A percentile compares a stretch with the other conserved stretches of the same genome.
Conservation (phyloP, 1,140 invertebrate genomes). For the Batillaria attramentaria region DNA sequence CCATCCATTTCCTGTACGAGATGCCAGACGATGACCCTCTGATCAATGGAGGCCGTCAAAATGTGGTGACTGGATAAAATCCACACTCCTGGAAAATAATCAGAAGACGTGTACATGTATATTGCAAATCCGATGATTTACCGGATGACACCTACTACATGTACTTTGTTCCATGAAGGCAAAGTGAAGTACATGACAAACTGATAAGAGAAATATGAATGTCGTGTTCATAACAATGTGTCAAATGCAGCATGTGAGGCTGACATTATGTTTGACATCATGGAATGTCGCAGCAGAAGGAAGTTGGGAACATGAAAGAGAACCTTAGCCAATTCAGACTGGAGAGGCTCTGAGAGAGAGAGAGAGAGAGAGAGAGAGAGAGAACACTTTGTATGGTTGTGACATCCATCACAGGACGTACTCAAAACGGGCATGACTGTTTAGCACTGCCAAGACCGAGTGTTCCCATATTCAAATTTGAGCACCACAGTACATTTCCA, state of each 20-base stretch:
- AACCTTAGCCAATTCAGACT: too few relatives aligned
- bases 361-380: neutral
- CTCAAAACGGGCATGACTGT: neutral
- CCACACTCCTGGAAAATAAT: constrained; percentile 46
- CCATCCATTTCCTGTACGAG: constrained; percentile 2
- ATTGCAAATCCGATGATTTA: neutral
- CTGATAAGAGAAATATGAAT: neutral
- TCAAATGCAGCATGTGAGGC: too few relatives aligned
- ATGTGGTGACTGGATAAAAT: constrained; percentile 39
- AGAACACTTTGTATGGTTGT: neutral
- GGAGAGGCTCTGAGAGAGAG: too few relatives aligned
- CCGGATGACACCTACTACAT: too few relatives aligned
- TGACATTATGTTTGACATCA: neutral
- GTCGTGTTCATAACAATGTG: neutral
- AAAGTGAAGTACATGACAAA: neutral
- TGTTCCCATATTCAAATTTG: neutral
- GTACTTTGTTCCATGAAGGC: neutral
- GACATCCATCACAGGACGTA: neutral
- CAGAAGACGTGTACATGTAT: neutral
- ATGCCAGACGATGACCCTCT: constrained; percentile 55
- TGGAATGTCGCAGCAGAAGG: neutral
- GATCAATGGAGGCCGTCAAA: constrained; percentile 58
- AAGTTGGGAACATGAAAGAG: neutral
- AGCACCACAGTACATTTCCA: neutral
- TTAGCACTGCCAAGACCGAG: neutral